Evolutionary conservation across 2,797 vertebrate genomes (phyloP).

Genomic region (Poliocrania exsul): DNA sequence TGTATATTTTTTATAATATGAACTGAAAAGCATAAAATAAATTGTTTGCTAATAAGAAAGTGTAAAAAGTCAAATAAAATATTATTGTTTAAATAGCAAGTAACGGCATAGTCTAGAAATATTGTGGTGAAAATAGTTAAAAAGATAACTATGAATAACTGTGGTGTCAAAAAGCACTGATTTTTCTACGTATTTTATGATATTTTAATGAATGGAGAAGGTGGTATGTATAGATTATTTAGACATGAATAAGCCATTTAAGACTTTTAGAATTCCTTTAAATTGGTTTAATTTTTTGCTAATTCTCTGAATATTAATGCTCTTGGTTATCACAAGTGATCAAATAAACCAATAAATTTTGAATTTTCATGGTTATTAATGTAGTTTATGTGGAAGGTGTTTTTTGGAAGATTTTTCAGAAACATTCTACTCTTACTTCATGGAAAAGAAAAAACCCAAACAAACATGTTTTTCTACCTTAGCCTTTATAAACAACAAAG

Average conservation of each 20-base stretch:
- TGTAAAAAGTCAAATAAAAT: background rate
- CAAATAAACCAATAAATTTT: background rate
- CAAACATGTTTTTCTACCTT: background rate
- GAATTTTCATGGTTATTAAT: background rate
- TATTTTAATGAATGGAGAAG: background rate
- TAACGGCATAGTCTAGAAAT: background rate
- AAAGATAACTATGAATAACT: background rate
- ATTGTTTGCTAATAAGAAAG: background rate
- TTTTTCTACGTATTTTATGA: background rate
- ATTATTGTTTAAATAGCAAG: background rate
- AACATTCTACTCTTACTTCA: background rate
- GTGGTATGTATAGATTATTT: background rate
- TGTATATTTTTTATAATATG: background rate
- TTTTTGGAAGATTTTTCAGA: background rate
- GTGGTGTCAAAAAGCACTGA: fast-evolving
- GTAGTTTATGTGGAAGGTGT: background rate
- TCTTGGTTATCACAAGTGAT: background rate
- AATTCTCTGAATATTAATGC: background rate
- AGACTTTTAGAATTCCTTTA: fast-evolving
- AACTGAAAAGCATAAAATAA: background rate
- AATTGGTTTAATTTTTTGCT: background rate
- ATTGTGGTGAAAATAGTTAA: background rate
- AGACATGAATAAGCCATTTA: background rate
- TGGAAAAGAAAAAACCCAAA: background rate
- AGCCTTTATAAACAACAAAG: background rate